phyloP scores from a whole-genome alignment of 1,140 invertebrate species.

The Nymphalis io region DNA sequence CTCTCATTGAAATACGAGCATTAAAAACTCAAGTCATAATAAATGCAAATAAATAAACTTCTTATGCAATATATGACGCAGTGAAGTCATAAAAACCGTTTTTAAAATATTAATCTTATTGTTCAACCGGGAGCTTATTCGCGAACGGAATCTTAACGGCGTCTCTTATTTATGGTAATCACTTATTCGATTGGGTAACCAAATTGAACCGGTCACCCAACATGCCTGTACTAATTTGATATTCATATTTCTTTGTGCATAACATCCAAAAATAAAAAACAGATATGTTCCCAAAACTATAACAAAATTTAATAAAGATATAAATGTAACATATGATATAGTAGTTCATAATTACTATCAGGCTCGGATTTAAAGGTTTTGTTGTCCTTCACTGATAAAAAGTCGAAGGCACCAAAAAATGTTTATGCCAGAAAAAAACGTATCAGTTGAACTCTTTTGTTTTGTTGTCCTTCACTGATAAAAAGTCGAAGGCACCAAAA shows the following conservation, averaged over 20 bases:
- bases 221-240: not conserved
- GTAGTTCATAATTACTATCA: too few species aligned
- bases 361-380: too few species aligned
- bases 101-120: constrained; percentile 1
- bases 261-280: not conserved
- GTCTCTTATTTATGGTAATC: constrained; percentile 2
- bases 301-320: not conserved
- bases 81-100: not conserved
- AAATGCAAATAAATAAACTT: too few species aligned
- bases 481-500: too few species aligned
- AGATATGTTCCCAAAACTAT: not conserved
- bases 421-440: too few species aligned
- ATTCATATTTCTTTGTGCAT: not conserved
- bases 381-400: too few species aligned
- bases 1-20: too few species aligned
- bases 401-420: too few species aligned
- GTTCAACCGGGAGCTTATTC: not conserved
- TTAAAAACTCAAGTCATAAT: too few species aligned
- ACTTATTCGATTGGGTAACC: not conserved
- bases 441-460: too few species aligned
- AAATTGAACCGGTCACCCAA: not conserved
- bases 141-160: not conserved
- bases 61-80: not conserved
- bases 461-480: too few species aligned
- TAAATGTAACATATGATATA: too few species aligned